Evolutionary conservation across 2,888 invertebrate genomes (phyloP).

Genomic region (Stenotaenia linearis): DNA sequence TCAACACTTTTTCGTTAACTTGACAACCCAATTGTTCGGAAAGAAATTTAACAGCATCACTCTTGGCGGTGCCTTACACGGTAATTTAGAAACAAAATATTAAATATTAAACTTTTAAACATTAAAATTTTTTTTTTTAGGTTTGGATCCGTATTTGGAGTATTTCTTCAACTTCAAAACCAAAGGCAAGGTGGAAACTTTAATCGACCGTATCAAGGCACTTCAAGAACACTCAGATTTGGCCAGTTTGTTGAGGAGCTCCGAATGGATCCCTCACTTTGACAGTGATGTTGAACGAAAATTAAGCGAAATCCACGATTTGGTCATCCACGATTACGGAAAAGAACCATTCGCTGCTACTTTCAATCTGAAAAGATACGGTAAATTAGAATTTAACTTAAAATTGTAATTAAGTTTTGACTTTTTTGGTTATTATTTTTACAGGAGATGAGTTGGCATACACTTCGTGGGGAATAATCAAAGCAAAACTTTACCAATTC

Average conservation of each 20-base stretch:
- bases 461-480: constrained; percentile 30
- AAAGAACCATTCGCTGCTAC: background rate
- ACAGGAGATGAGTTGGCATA: constrained; percentile 30
- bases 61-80: background rate
- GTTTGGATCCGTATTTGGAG: constrained; percentile 28
- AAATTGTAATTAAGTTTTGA: background rate
- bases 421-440: background rate
- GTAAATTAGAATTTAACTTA: no score
- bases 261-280: constrained; percentile 1
- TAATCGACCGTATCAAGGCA: background rate
- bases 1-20: background rate
- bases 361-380: background rate
- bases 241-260: background rate
- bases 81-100: background rate
- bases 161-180: background rate
- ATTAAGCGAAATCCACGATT: constrained; percentile 24
- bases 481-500: constrained; percentile 1
- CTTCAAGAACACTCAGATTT: background rate
- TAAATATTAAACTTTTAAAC: background rate
- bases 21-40: constrained; percentile 26
- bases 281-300: constrained; percentile 13
- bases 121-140: background rate
- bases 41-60: constrained; percentile 13
- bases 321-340: constrained; percentile 23
- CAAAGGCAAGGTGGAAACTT: background rate